These are phyloP conservation scores for Caiman crocodilus DNA, from an alignment of 2,797 vertebrate genomes.

Conservation along the genomic window DNA sequence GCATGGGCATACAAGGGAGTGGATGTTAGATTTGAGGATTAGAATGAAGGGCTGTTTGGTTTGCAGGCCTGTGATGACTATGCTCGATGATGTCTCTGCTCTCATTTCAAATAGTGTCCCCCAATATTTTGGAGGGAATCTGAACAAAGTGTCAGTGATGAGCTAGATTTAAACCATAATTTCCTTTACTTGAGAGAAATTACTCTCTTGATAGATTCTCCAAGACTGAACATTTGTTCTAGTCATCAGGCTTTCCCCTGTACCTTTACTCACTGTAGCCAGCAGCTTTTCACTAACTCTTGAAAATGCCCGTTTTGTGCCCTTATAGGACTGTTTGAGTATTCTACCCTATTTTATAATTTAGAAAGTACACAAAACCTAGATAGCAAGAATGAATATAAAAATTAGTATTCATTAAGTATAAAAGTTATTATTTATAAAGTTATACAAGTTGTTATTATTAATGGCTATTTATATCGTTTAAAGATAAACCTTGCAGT, in stretches of 20 bases:
- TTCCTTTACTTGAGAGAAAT: neutral
- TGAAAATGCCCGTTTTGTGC: neutral
- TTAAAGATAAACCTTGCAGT: no score
- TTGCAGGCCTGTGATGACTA: neutral
- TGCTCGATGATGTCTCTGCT: neutral
- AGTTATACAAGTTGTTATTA: no score
- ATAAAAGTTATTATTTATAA: neutral
- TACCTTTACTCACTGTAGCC: neutral
- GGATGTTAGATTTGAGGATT: neutral
- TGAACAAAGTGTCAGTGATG: neutral
- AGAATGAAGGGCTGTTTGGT: neutral
- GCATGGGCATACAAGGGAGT: neutral
- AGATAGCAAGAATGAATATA: neutral
- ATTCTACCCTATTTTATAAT: neutral
- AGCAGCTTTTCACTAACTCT: neutral
- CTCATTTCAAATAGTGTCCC: neutral
- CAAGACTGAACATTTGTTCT: neutral
- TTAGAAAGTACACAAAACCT: neutral
- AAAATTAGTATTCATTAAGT: neutral
- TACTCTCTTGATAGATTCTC: neutral
- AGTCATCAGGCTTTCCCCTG: neutral
- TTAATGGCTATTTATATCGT: no score
- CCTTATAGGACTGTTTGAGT: conserved; percentile 3
- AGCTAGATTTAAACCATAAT: neutral
- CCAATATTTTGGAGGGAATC: neutral